A percentile compares a stretch with the other conserved stretches of the same genome.
Evolutionary conservation across 2,888 invertebrate genomes (phyloP).

Genomic region (Heliconius charithonia): DNA sequence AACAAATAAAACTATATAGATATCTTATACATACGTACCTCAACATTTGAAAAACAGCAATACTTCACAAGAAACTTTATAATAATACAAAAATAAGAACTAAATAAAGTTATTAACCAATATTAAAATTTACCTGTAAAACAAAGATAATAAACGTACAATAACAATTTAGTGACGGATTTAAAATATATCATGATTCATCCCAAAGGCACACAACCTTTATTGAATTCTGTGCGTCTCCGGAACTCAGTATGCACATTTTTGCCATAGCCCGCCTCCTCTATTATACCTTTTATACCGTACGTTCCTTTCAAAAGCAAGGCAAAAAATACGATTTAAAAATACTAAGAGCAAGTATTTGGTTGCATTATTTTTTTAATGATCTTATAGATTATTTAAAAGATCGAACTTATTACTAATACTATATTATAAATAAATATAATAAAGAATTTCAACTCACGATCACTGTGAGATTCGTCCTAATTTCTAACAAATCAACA

Average conservation of each 20-base stretch:
- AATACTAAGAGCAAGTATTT: background rate
- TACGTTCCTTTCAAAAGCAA: slow-evolving; percentile 11
- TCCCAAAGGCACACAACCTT: slow-evolving; percentile 53
- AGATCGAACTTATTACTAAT: background rate
- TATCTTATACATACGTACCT: too few relatives aligned
- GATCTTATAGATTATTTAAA: background rate
- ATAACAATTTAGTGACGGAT: slow-evolving; percentile 1
- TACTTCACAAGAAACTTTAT: background rate
- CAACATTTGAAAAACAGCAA: too few relatives aligned
- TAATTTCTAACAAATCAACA: background rate
- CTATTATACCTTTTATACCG: slow-evolving; percentile 31
- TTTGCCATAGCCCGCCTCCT: slow-evolving; percentile 49
- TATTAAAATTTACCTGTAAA: background rate
- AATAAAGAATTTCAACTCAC: background rate
- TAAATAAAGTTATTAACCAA: background rate
- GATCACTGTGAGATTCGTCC: background rate
- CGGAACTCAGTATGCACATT: slow-evolving; percentile 58
- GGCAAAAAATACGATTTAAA: background rate
- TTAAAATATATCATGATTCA: slow-evolving; percentile 45
- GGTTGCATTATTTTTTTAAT: background rate
- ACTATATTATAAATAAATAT: too few relatives aligned
- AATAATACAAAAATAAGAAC: background rate
- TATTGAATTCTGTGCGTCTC: slow-evolving; percentile 72
- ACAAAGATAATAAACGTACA: background rate
- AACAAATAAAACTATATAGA: too few relatives aligned